Evolutionary conservation across 1,140 invertebrate genomes (phyloP), one percentile per base, ranked within the genome.

Genomic region (Steinernema khuongi): DNA sequence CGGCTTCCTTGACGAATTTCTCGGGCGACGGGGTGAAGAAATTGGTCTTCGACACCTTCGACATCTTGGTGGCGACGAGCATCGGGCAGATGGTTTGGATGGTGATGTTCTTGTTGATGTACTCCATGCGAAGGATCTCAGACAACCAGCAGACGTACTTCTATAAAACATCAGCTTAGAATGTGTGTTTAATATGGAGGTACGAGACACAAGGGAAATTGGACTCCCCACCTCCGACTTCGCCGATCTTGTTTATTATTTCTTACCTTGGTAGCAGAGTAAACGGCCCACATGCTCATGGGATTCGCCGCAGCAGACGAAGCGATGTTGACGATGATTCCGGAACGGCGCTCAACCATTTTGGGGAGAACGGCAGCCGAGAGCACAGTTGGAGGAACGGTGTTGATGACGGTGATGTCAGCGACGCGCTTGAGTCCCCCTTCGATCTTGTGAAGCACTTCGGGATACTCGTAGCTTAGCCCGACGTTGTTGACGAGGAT

Each of bases 1-100:
- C 22, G 1, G 82, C 82, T 36, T 72, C 36, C 31, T 75, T 71
- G 14, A 72, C 79, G 60, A 80, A 83, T 0, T 73, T 29, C 1
- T 68, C 74, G 1, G 80, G 68, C 22, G 70, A 68, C 1, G 83
- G 83, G 19, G 71, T 75, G 60, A 83, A 85, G 44, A 83, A 81
- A 2, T 83, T 83, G 1, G 79, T 36, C 14, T 75, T 67, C 43
- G 72, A 74, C n/a, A 80, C 75, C 60, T 84, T 81, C 22, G 79
- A 67, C 82, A 83, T 83, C 67, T 85, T 83, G 1, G 83, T 83
- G n/a, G 77, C 78, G 26, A 83, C 82, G 72, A 85, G 74, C 80
- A 85, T 82, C 30, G 82, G 82, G 70, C 67, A 80, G 26, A 82
- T 66, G 14, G 77, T 77, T 72, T 82, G 81, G 70, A 82, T 78